phyloP scores from a whole-genome alignment of 2,888 invertebrate species.

The Morpho achilles region DNA sequence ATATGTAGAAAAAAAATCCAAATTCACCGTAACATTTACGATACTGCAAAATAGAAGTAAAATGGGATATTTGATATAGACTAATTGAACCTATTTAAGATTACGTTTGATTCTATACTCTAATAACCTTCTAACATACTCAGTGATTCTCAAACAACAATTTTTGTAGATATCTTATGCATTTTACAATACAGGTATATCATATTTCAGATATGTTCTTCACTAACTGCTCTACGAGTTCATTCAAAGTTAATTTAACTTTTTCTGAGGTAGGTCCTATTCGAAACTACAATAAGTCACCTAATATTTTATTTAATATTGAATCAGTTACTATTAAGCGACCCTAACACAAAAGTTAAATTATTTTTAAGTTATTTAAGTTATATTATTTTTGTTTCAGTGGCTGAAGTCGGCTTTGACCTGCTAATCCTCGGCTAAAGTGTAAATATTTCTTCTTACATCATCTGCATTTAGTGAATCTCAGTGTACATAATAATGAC shows the following conservation, averaged over 20 bases:
- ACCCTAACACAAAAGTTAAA: too few relatives aligned
- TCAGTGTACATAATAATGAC: slow-evolving; percentile 7
- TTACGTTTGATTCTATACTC: too few relatives aligned
- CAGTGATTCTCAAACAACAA: background rate
- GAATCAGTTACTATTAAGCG: too few relatives aligned
- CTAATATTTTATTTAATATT: too few relatives aligned
- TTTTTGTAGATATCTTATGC: background rate
- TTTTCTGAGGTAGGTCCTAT: slow-evolving; percentile 84
- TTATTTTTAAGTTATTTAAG: background rate
- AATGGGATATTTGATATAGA: too few relatives aligned
- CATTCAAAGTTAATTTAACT: slow-evolving; percentile 89
- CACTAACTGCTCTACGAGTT: slow-evolving; percentile 87
- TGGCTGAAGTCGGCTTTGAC: slow-evolving; percentile 87
- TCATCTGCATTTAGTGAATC: slow-evolving; percentile 5
- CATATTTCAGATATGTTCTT: slow-evolving; percentile 75
- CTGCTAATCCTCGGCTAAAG: slow-evolving; percentile 67
- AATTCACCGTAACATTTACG: too few relatives aligned
- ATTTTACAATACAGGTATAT: slow-evolving; percentile 9
- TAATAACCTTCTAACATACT: background rate
- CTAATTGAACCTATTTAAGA: too few relatives aligned
- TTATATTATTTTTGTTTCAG: slow-evolving; percentile 71
- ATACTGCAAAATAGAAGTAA: too few relatives aligned
- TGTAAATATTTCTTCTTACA: slow-evolving; percentile 7
- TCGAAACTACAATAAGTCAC: slow-evolving; percentile 11
- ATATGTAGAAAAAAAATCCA: too few relatives aligned